Percentiles rank a stretch among this genome's conserved stretches.
These are phyloP conservation scores for Tipula confusa DNA, from an alignment of 2,888 invertebrate genomes.

Conservation along the genomic window DNA sequence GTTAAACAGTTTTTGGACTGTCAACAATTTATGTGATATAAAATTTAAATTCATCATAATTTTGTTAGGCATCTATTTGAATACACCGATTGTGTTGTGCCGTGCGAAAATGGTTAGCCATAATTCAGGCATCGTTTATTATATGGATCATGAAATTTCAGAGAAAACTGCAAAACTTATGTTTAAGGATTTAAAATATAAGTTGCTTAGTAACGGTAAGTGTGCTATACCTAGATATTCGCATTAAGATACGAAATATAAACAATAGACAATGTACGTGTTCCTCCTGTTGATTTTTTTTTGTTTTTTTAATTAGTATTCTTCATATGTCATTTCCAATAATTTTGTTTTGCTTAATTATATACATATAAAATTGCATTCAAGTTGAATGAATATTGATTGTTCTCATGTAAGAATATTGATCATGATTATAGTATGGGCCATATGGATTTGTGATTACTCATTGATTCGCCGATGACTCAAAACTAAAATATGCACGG, in stretches of 20 bases:
- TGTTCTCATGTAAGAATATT: not conserved
- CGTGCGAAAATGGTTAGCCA: not conserved
- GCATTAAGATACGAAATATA: not conserved
- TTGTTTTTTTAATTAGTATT: not conserved
- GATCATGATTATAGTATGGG: not conserved
- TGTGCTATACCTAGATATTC: not conserved
- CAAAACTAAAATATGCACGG: too few species aligned
- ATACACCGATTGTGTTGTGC: not conserved
- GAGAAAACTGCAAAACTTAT: not conserved
- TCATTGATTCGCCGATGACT: not conserved
- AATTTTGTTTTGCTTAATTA: not conserved
- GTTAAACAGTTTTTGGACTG: not conserved
- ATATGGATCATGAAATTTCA: not conserved
- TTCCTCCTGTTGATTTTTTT: not conserved
- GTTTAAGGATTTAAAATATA: not conserved
- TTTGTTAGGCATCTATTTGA: not conserved
- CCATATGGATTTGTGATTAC: not conserved
- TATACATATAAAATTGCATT: not conserved
- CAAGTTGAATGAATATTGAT: not conserved
- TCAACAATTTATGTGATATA: not conserved
- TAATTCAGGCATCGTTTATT: not conserved
- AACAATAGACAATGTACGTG: conserved; percentile 3
- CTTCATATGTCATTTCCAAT: not conserved
- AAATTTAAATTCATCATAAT: not conserved
- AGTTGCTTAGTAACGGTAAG: not conserved